A percentile compares a stretch with the other conserved stretches of the same genome.
Conservation (phyloP, 2,888 invertebrate genomes). For the Hypselothyrea guttata region DNA sequence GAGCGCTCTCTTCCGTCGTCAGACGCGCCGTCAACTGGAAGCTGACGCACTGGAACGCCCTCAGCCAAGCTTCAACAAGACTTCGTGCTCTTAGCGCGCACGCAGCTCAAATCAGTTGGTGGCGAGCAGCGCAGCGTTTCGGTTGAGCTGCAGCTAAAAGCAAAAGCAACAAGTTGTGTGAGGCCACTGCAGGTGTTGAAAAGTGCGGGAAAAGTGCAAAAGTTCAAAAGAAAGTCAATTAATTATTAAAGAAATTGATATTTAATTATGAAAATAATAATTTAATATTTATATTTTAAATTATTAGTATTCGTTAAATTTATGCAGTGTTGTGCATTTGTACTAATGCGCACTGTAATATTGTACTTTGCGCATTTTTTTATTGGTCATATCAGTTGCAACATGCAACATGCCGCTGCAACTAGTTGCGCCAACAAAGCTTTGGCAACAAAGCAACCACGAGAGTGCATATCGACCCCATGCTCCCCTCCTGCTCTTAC, state of each 20-base stretch:
- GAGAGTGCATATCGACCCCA: not conserved
- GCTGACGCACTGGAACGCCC: not conserved
- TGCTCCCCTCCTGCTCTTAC: no score
- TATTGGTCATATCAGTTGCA: conserved; percentile 21
- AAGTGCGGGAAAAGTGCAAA: no score
- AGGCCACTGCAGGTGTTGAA: no score
- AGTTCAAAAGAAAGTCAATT: no score
- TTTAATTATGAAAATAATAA: no score
- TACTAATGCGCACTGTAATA: no score
- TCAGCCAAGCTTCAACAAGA: conserved; percentile 13
- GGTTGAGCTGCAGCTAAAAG: conserved; percentile 41
- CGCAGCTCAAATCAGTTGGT: conserved; percentile 46
- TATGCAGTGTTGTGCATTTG: no score
- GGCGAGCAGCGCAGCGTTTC: conserved; percentile 45
- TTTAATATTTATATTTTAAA: no score
- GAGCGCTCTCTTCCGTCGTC: conserved; percentile 1
- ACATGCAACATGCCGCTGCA: conserved; percentile 27
- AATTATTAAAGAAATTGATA: no score
- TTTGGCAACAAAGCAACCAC: conserved; percentile 18
- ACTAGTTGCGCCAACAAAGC: conserved; percentile 21
- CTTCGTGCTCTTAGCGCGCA: conserved; percentile 33
- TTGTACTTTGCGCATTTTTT: not conserved
- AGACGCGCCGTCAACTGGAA: not conserved
- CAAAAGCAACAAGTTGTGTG: conserved; percentile 21
- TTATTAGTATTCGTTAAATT: no score